Base-by-base conservation (phyloP, 2,797 vertebrate species). In the Coracias cyanogaster region DNA sequence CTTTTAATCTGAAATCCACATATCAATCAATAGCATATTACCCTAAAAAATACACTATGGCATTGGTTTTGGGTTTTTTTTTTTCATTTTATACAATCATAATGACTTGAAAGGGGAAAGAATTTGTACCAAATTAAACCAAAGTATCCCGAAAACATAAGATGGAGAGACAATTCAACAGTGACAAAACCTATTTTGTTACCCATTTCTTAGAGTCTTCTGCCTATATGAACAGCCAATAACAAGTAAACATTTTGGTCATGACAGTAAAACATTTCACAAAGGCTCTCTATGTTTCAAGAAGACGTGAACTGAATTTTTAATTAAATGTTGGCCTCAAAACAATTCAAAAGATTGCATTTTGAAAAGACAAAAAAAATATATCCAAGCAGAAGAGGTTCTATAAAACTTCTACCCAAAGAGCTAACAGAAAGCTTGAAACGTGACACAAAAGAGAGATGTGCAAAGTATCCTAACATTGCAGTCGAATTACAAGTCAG, bases 311-410 rank as follows among this genome's bases (percentile, higher is more conserved):
- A 94, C 0, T 66, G 57, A 71, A 73, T 84, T 94, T 96, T 96
- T 90, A 96, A 94, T 84, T 94, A 94, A 93, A 91, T 13, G 26
- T 49, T 86, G 82, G 25, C 74, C 55, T 93, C 77, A 73, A 93
- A 94, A 86, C 77, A 86, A 87, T 86, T 92, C 43, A 79, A 46
- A 91, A 90, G 52, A 82, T 31, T 72, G 24, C 48, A 71, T 82
- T 90, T 89, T 1, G 14, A 66, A 73, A 83, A 60, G 35, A 93
- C 45, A 89, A 74, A 69, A 24, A 82, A 74, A 43, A 92, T 3
- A 0, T 76, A 81, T n/a, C 62, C 49, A 69, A 91, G 46, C 72
- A 86, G 90, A 73, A 80, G 22, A 81, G 33, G 66, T 70, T 64
- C 67, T 78, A 39, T 55, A 90, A 70, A 79, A 88, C 41, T 43